phyloP scores from a whole-genome alignment of 2,888 invertebrate genomes.

The Osmoderma eremita region DNA sequence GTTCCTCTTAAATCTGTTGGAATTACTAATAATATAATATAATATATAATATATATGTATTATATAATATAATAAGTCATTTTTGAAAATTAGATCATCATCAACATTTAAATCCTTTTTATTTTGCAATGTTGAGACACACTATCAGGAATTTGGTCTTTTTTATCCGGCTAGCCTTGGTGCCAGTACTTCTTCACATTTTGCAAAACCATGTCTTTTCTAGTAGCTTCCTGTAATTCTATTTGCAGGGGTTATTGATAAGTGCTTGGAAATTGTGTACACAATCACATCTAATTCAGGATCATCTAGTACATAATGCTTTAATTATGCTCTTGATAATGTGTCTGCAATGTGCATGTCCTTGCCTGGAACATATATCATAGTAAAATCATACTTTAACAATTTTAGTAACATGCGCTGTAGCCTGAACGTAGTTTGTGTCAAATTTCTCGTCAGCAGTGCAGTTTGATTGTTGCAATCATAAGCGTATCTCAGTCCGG shows the following conservation, averaged over 20 bases:
- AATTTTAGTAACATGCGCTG: neutral
- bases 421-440: neutral
- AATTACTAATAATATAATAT: too few relatives aligned
- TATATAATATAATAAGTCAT: neutral
- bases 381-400: neutral
- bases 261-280: neutral
- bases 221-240: neutral
- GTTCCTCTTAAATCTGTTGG: neutral
- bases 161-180: neutral
- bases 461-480: conserved; percentile 5
- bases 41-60: too few relatives aligned
- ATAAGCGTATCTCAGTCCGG: neutral
- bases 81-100: neutral
- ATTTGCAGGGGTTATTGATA: too few relatives aligned
- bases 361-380: neutral
- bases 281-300: neutral
- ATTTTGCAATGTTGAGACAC: neutral
- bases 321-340: neutral
- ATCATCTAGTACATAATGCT: neutral
- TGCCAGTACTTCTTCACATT: neutral
- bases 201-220: neutral
- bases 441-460: neutral
- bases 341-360: neutral
- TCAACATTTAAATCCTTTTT: neutral
- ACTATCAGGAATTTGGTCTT: neutral